These are phyloP conservation scores for Amblyjoppa proteus DNA, from an alignment of 2,888 invertebrate genomes.

Conservation along the genomic window DNA sequence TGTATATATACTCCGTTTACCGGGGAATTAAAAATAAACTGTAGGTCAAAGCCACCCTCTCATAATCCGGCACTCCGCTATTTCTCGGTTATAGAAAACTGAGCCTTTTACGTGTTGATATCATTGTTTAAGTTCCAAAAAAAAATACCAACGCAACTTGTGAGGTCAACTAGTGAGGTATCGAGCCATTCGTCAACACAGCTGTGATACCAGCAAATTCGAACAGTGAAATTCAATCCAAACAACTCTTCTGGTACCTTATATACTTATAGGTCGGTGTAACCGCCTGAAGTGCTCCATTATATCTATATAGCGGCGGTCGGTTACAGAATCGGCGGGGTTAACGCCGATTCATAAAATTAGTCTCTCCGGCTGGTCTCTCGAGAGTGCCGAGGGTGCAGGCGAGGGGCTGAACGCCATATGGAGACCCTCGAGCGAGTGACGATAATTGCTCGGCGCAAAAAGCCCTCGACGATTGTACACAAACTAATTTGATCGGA, in stretches of 20 bases:
- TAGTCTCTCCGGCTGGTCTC: slow-evolving; percentile 50
- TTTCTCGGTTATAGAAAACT: not conserved
- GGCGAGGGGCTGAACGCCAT: slow-evolving; percentile 22
- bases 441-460: slow-evolving; percentile 69
- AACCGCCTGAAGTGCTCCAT: not conserved
- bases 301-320: slow-evolving; percentile 26
- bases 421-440: slow-evolving; percentile 58
- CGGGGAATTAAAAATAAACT: not conserved
- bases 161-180: not conserved
- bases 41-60: too few species aligned
- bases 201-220: not conserved
- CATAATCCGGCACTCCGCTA: too few species aligned
- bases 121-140: not conserved
- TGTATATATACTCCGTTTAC: not conserved
- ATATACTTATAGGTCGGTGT: not conserved
- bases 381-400: slow-evolving; percentile 26
- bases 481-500: slow-evolving; percentile 68
- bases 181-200: not conserved
- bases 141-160: not conserved
- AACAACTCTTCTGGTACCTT: not conserved
- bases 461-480: slow-evolving; percentile 64
- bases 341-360: slow-evolving; percentile 70
- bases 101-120: not conserved
- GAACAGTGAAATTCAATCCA: slow-evolving; percentile 1
- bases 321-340: slow-evolving; percentile 16